These are phyloP conservation scores for Agrotis segetum DNA, from an alignment of 2,888 invertebrate genomes.

Conservation along the genomic window DNA sequence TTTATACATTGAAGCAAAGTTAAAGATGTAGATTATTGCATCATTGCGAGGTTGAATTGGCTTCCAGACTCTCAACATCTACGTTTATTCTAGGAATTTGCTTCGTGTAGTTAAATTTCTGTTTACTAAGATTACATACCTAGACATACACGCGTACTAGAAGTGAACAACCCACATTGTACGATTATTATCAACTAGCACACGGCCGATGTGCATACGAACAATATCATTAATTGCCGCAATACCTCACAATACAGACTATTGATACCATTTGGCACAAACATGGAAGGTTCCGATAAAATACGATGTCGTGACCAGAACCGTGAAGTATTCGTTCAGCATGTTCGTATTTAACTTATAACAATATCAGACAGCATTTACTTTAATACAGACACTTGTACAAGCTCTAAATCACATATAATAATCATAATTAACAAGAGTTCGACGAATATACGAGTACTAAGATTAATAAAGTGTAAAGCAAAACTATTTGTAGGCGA, in stretches of 20 bases:
- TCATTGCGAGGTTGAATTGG: constrained; percentile 30
- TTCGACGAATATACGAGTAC: constrained; percentile 44
- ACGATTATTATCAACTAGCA: constrained; percentile 54
- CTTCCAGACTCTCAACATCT: constrained; percentile 13
- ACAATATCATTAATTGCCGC: constrained; percentile 49
- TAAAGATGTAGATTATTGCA: constrained; percentile 32
- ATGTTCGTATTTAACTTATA: constrained; percentile 41
- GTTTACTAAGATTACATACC: constrained; percentile 6
- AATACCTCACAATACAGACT: constrained; percentile 16
- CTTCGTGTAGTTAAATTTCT: constrained; percentile 11
- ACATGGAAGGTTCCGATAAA: constrained; percentile 36
- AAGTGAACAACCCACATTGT: constrained; percentile 49
- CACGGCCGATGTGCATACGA: constrained; percentile 50
- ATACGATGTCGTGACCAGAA: constrained; percentile 51
- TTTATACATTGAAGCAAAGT: constrained; percentile 36
- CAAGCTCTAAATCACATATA: constrained; percentile 55
- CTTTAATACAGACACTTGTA: constrained; percentile 47
- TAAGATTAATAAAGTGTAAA: constrained; percentile 60
- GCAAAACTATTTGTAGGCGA: constrained; percentile 55
- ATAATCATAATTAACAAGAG: constrained; percentile 58
- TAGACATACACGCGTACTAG: constrained; percentile 21
- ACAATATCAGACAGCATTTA: constrained; percentile 53
- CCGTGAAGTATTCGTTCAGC: constrained; percentile 41
- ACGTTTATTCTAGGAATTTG: constrained; percentile 13
- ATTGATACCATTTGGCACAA: constrained; percentile 39